phyloP scores from a whole-genome alignment of 2,113 vertebrate genomes.

The Neopipo cinnamomea region DNA sequence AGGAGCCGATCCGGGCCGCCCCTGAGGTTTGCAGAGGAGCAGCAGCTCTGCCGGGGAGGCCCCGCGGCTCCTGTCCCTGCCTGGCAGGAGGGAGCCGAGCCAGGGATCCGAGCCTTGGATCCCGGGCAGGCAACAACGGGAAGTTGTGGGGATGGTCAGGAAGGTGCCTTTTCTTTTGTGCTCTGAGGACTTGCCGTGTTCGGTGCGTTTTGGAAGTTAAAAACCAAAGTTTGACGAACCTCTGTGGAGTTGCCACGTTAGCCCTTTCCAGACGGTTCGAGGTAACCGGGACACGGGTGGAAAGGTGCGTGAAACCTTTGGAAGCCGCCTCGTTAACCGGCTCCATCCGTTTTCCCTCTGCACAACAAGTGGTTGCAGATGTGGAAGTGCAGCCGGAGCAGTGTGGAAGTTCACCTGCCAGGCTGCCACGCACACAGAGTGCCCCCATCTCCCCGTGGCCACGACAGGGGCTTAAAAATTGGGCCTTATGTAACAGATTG shows the following conservation, averaged over 20 bases:
- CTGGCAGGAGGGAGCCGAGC: not conserved
- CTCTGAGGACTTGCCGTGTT: fast-evolving
- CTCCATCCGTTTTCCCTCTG: not conserved
- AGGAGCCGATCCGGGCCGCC: not conserved
- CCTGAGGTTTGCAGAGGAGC: not conserved
- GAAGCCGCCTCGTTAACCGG: not conserved
- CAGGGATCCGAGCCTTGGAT: not conserved
- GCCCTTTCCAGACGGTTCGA: fast-evolving
- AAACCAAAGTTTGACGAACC: not conserved
- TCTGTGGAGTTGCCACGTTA: not conserved
- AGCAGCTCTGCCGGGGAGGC: not conserved
- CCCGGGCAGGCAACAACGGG: not conserved
- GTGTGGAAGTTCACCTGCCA: not conserved
- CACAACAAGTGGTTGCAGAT: conserved; percentile 40
- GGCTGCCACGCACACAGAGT: not conserved
- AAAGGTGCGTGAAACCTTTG: not conserved
- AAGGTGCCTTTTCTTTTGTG: not conserved
- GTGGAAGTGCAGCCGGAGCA: not conserved
- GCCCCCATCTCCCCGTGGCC: not conserved
- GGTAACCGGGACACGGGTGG: not conserved
- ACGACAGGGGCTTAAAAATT: not conserved
- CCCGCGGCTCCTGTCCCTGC: not conserved
- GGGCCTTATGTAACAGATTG: conserved; percentile 48
- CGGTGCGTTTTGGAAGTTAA: not conserved
- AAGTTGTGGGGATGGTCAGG: not conserved